A percentile compares a stretch with the other conserved stretches of the same genome.
Conservation (phyloP, 2,888 invertebrate genomes). For the Callinectes sapidus region DNA sequence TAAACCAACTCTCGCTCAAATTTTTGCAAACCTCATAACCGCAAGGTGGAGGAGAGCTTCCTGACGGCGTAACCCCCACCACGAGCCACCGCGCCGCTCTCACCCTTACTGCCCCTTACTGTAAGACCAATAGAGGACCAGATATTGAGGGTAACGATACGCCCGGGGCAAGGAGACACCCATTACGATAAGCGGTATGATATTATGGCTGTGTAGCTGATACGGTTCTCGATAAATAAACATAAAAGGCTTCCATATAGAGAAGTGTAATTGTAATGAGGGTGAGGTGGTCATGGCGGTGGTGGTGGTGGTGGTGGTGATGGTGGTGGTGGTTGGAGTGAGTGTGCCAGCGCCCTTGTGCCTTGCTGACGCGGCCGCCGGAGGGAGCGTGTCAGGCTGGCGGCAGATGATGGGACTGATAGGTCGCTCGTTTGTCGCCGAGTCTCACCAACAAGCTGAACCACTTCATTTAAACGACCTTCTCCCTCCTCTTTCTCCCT, state of each 20-base stretch:
- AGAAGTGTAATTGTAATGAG: slow-evolving; percentile 66
- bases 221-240: slow-evolving; percentile 68
- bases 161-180: neutral
- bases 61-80: slow-evolving; percentile 36
- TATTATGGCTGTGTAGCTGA: slow-evolving; percentile 68
- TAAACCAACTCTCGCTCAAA: slow-evolving; percentile 64
- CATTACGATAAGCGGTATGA: slow-evolving; percentile 70
- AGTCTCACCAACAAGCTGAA: slow-evolving; percentile 28
- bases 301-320: neutral
- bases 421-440: slow-evolving; percentile 40
- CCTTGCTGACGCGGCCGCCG: neutral
- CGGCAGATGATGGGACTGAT: slow-evolving; percentile 33
- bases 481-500: too few relatives aligned
- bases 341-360: neutral
- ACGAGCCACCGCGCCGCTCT: neutral
- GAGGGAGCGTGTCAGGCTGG: slow-evolving; percentile 3
- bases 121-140: neutral
- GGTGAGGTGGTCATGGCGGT: neutral
- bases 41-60: slow-evolving; percentile 47
- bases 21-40: slow-evolving; percentile 66
- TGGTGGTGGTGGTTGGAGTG: neutral
- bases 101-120: neutral
- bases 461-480: too few relatives aligned
- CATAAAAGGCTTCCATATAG: slow-evolving; percentile 67
- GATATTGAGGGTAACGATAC: neutral